Conservation (phyloP, 1,140 invertebrate genomes). For the Potamilus streckersoni region DNA sequence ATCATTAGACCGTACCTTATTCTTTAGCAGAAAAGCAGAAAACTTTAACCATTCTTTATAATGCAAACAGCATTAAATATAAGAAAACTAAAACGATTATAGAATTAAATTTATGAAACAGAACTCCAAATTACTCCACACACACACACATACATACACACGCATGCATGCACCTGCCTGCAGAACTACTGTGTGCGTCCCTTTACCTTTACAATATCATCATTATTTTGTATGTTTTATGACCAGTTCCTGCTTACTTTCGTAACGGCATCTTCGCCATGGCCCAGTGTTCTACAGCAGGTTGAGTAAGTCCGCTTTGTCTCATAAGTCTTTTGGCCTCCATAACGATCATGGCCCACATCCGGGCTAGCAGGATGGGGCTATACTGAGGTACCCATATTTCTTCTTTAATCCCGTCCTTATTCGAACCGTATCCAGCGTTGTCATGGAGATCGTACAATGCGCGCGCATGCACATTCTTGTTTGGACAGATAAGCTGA, state of each 20-base stretch:
- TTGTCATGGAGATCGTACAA: slow-evolving; percentile 53
- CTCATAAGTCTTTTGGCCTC: slow-evolving; percentile 48
- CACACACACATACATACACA: too few relatives aligned
- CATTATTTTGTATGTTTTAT: neutral
- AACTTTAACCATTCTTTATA: too few relatives aligned
- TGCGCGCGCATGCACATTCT: slow-evolving; percentile 38
- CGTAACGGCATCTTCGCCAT: slow-evolving; percentile 56
- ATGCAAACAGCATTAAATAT: too few relatives aligned
- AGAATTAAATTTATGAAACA: too few relatives aligned
- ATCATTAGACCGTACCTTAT: too few relatives aligned
- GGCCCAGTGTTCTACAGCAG: slow-evolving; percentile 56
- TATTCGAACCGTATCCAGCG: slow-evolving; percentile 39
- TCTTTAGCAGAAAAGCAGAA: too few relatives aligned
- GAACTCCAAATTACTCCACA: too few relatives aligned
- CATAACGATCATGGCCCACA: slow-evolving; percentile 53
- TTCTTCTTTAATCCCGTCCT: slow-evolving; percentile 36
- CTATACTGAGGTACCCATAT: slow-evolving; percentile 55
- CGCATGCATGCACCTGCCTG: too few relatives aligned
- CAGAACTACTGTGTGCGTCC: too few relatives aligned
- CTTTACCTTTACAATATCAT: neutral
- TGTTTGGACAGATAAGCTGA: slow-evolving; percentile 52
- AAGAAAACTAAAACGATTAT: too few relatives aligned
- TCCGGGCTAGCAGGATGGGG: slow-evolving; percentile 51
- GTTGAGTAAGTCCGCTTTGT: slow-evolving; percentile 31
- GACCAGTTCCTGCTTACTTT: slow-evolving; percentile 41